phyloP scores from a whole-genome alignment of 2,113 vertebrate genomes.

The Fregata magnificens region DNA sequence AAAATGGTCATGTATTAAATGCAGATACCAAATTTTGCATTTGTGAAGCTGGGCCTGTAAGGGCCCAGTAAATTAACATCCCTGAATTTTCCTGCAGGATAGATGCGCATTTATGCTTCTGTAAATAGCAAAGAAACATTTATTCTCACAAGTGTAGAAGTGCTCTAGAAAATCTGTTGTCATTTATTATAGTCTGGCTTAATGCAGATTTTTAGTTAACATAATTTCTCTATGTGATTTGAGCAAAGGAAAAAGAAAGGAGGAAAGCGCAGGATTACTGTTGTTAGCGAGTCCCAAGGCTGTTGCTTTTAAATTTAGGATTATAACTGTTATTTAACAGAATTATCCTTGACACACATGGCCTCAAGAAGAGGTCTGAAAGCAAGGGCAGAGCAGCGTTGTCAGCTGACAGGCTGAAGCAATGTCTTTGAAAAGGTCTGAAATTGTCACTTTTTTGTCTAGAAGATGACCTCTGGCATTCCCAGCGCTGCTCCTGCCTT shows the following conservation, averaged over 20 bases:
- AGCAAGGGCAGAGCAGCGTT: background rate
- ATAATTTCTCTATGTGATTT: background rate
- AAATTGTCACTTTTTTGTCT: conserved; percentile 14
- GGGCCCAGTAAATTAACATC: background rate
- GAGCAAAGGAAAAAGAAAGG: background rate
- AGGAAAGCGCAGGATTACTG: background rate
- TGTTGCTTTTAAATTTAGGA: conserved; percentile 38
- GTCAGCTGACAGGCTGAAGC: conserved; percentile 16
- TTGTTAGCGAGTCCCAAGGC: background rate
- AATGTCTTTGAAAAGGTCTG: conserved; percentile 19
- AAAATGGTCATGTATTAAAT: background rate
- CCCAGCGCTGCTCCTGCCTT: background rate
- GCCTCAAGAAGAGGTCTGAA: conserved; percentile 25
- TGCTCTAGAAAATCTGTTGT: background rate
- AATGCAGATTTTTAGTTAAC: conserved; percentile 6
- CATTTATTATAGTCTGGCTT: background rate
- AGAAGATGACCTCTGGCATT: conserved; percentile 10
- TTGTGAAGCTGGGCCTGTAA: background rate
- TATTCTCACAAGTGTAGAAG: background rate
- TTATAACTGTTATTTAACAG: conserved; percentile 33
- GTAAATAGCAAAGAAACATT: background rate
- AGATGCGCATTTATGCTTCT: background rate
- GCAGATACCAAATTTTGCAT: background rate
- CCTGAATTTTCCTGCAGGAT: background rate
- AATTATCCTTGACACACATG: conserved; percentile 36